Percentiles rank a stretch among this genome's conserved stretches.
These are phyloP conservation scores for Acronicta leporina DNA, from an alignment of 2,888 invertebrate genomes.

Conservation along the genomic window DNA sequence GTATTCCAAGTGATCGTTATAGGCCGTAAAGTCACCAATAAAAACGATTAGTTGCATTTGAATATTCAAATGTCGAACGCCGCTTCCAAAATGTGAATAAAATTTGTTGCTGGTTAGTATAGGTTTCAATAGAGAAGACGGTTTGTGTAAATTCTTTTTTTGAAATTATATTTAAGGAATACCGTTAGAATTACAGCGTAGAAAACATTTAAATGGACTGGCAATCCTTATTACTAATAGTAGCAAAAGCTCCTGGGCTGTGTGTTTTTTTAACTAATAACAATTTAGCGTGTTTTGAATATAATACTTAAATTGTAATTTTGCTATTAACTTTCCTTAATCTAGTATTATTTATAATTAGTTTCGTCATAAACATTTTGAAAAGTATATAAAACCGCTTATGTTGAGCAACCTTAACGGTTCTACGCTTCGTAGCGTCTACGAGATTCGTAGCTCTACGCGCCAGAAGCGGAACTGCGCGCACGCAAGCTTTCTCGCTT, in stretches of 20 bases:
- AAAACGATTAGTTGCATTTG: conserved; percentile 84
- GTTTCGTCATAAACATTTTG: too few species aligned
- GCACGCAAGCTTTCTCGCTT: conserved; percentile 58
- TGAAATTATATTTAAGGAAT: not conserved
- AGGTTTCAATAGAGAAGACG: conserved; percentile 39
- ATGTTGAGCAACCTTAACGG: conserved; percentile 6
- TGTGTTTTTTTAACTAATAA: too few species aligned
- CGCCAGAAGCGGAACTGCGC: conserved; percentile 63
- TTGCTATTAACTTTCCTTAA: too few species aligned
- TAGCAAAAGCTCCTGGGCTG: too few species aligned
- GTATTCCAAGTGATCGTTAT: conserved; percentile 79
- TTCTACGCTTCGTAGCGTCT: conserved; percentile 71
- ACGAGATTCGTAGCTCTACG: conserved; percentile 81
- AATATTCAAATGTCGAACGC: conserved; percentile 82
- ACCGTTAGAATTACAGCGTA: too few species aligned
- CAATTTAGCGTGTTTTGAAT: too few species aligned
- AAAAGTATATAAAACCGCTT: too few species aligned
- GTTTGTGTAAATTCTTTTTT: not conserved
- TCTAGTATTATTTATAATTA: too few species aligned
- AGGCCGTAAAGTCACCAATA: conserved; percentile 85
- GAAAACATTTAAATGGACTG: too few species aligned
- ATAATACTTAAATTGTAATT: not conserved
- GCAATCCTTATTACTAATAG: too few species aligned
- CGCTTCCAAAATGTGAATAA: conserved; percentile 75
- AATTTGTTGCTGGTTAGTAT: conserved; percentile 54